These are phyloP conservation scores for Drosophila kokeensis DNA, from an alignment of 2,888 invertebrate species.

Conservation along the genomic window DNA sequence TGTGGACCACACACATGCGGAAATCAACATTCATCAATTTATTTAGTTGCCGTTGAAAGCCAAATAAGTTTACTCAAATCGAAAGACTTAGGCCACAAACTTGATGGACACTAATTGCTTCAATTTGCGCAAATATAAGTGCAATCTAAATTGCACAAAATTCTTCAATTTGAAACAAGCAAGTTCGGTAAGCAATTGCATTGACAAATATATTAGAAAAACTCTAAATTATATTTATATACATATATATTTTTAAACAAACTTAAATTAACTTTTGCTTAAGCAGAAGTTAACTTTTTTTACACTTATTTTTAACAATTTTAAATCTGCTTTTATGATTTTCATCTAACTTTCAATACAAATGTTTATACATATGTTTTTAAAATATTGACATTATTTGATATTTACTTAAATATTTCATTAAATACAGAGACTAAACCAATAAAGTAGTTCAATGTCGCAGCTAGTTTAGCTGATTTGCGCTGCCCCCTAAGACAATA, in stretches of 20 bases:
- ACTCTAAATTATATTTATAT: too few species aligned
- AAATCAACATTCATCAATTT: slow-evolving; percentile 33
- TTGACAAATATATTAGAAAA: background rate
- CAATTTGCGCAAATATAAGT: background rate
- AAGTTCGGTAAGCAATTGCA: background rate
- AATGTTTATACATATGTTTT: background rate
- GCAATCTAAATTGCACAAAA: background rate
- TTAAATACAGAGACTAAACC: background rate
- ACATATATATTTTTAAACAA: too few species aligned
- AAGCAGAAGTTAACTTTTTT: background rate
- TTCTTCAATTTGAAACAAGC: background rate
- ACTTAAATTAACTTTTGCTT: background rate
- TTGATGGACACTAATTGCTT: slow-evolving; percentile 17
- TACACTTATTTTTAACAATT: background rate
- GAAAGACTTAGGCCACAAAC: slow-evolving; percentile 59
- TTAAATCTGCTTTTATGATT: background rate
- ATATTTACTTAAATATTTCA: background rate
- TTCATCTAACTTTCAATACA: background rate
- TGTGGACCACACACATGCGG: slow-evolving; percentile 63
- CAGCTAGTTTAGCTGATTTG: slow-evolving; percentile 13
- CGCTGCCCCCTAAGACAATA: slow-evolving; percentile 33
- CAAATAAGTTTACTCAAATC: slow-evolving; percentile 31
- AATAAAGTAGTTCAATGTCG: slow-evolving; percentile 37
- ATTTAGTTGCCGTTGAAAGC: slow-evolving; percentile 58
- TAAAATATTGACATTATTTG: background rate